Percentiles rank a stretch among this genome's conserved stretches.
These are phyloP conservation scores for Cryptotermes secundus DNA, from an alignment of 1,140 invertebrate genomes.

Conservation along the genomic window DNA sequence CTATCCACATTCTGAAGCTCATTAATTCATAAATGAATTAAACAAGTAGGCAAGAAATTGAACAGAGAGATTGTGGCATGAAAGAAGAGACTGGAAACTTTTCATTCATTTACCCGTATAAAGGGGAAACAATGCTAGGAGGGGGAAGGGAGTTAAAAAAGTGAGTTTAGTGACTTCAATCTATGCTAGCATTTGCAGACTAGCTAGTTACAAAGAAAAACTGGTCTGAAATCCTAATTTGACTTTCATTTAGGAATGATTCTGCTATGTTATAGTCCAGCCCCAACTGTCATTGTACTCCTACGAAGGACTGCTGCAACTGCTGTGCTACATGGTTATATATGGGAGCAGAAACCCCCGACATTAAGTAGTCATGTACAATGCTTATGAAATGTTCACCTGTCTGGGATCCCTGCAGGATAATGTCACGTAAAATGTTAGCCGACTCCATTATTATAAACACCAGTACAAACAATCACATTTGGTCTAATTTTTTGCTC, in stretches of 20 bases:
- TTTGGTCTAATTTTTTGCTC: neutral
- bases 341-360: neutral
- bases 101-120: too few species aligned
- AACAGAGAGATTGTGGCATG: too few species aligned
- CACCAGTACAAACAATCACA: constrained; percentile 15
- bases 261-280: neutral
- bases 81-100: too few species aligned
- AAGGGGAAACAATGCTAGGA: too few species aligned
- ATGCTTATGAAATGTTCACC: neutral
- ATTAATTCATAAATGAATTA: neutral
- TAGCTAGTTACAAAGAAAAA: constrained; percentile 5
- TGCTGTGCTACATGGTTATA: neutral
- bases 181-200: neutral
- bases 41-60: too few species aligned
- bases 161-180: neutral
- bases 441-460: neutral
- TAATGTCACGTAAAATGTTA: neutral
- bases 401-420: neutral
- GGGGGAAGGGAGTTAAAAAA: too few species aligned
- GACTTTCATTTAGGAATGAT: constrained; percentile 3
- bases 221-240: neutral
- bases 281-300: neutral
- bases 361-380: neutral
- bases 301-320: neutral
- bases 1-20: neutral